A percentile compares a stretch with the other conserved stretches of the same genome.
Evolutionary conservation across 2,797 vertebrate species (phyloP).

Genomic region (Sebastolobus alascanus): DNA sequence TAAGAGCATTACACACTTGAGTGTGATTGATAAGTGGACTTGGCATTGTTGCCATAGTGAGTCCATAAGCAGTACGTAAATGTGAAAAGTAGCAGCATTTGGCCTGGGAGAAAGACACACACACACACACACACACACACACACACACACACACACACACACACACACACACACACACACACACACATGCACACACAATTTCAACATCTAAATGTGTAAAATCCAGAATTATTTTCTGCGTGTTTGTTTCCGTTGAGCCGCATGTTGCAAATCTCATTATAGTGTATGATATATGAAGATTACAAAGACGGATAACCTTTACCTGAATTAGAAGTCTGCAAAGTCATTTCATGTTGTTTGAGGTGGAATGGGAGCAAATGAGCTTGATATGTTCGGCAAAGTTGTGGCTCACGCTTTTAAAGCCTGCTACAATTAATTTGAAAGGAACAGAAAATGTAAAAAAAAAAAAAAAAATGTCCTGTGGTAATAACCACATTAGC

Average conservation of each 20-base stretch:
- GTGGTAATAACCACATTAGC: neutral
- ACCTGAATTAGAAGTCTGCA: neutral
- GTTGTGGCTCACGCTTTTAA: neutral
- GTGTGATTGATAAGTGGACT: constrained; percentile 61
- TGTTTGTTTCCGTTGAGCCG: neutral
- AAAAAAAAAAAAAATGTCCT: neutral
- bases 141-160: neutral
- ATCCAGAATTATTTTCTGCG: neutral
- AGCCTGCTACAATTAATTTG: neutral
- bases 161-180: neutral
- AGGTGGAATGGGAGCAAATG: neutral
- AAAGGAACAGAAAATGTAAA: neutral
- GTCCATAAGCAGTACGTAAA: constrained; percentile 22
- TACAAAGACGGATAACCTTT: neutral
- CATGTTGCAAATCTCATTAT: neutral
- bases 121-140: neutral
- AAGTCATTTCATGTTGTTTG: neutral
- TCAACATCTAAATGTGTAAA: neutral
- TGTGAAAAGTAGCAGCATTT: constrained; percentile 15
- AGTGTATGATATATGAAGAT: neutral
- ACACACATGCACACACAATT: constrained; percentile 1
- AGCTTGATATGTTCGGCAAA: neutral
- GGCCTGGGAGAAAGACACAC: neutral
- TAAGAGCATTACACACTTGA: constrained; percentile 55
- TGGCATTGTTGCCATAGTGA: constrained; percentile 43